Evolutionary conservation across 2,888 invertebrate species (phyloP), one percentile per base, ranked within the genome.

Genomic region (Rhagophthalmus giganteus): DNA sequence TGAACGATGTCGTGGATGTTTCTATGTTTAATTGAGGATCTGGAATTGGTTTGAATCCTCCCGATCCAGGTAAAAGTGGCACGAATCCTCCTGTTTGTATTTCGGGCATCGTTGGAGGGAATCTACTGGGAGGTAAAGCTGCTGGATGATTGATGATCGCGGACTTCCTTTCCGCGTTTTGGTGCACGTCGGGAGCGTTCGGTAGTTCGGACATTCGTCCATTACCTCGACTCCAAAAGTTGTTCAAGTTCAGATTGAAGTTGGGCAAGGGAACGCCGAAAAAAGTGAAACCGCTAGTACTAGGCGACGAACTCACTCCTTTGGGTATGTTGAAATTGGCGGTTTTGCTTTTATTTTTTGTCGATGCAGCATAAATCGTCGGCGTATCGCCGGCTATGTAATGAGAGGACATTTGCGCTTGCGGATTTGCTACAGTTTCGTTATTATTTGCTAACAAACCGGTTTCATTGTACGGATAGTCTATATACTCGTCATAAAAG

Each of bases 221-320:
- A 1, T 72, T 66, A 38, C 74, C 73, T 1, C 73, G 73, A 9
- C 66, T 63, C 24, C 68, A 80, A 28, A 89, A 74, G 62, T 84
- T 84, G 7, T 84, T 83, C 64, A 90, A 80, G 59, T 85, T 85
- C 64, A 90, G 80, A 59, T 85, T 85, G 33, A 91, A 71, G 26
- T 82, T 79, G 1, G 90, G 88, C 49, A 92, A 69, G 0, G 92
- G 91, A 67, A 91, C 84, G 0, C 92, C 92, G 65, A 92, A 92
- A 67, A 92, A 90, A 8, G 91, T 90, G 59, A 90, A 90, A 1
- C 86, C 83, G 54, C 83, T 82, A 15, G 74, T 77, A 40, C 79
- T 78, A 0, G 84, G 81, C 0, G 81, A 74, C 34, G 70, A 66
- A 27, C 54, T 62, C 5, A 72, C 64, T 50, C 65, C 69, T 58